Evolutionary conservation across 1,140 invertebrate species (phyloP), one percentile per base, ranked within the genome.

Genomic region (Ectropis grisescens): DNA sequence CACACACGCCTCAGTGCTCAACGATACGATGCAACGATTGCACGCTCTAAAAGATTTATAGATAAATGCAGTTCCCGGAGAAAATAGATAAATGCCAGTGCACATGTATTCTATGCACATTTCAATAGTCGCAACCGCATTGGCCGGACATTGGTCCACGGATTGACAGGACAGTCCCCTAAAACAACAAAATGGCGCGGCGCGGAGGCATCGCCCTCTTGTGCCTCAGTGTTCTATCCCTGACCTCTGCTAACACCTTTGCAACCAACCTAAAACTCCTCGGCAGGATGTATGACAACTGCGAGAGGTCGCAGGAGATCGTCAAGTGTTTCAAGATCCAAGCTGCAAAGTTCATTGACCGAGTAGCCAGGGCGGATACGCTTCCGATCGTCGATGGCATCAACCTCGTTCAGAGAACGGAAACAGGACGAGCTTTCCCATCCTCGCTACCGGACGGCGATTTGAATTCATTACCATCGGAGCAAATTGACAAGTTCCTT

Each of bases 301-400:
- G 90, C 58, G 82, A 85, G 33, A 66, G 80, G 16, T 84, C 84
- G 16, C 74, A 86, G 39, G 85, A 90, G 44, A 76, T 88, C 19
- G 58, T 88, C 31, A 87, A 86, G 66, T 91, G 89, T 57, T 82
- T 90, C 35, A 90, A 91, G 66, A 70, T 89, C 4, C 86, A 89
- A 56, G 88, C 87, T 0, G 65, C 88, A 0, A 88, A 87, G 47
- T 66, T 89, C 3, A 58, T 85, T 3, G 87, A 89, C 31, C 71
- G 88, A 9, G 88, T 88, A 0, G 70, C 89, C 1, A 82, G 85
- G 30, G 79, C 86, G 42, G 85, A 88, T 33, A 75, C 74, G 7
- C 78, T 91, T n/a, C 85, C 85, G 11, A 64, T 91, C 14, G 46
- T 87, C 7, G 86, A 89, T 37, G 89, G 89, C 16, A 65, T 90